Conservation (phyloP, 2,113 vertebrate species). For the Talpa occidentalis region DNA sequence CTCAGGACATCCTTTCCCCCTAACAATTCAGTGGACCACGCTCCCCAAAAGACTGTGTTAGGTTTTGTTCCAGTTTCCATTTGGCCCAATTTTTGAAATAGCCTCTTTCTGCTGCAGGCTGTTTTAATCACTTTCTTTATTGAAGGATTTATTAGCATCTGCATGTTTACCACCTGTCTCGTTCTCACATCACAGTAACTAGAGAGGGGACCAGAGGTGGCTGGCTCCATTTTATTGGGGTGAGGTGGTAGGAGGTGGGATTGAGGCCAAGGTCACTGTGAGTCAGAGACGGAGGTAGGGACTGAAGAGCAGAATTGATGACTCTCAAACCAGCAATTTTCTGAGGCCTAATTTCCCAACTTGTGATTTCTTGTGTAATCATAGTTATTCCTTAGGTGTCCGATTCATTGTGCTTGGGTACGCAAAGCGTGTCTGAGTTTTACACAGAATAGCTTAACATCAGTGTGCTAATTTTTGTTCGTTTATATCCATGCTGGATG, state of each 20-base stretch:
- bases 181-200: conserved; percentile 33
- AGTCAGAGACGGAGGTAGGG: conserved; percentile 65
- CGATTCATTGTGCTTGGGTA: conserved; percentile 58
- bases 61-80: conserved; percentile 32
- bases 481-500: neutral
- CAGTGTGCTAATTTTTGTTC: neutral
- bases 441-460: conserved; percentile 46
- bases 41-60: neutral
- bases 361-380: conserved; percentile 73
- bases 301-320: conserved; percentile 26
- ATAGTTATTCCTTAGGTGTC: conserved; percentile 60
- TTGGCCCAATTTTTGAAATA: conserved; percentile 57
- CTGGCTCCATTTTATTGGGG: conserved; percentile 58
- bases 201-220: conserved; percentile 29
- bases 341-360: conserved; percentile 44
- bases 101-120: neutral
- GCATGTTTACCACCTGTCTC: conserved; percentile 52
- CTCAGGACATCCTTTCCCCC: too few relatives aligned
- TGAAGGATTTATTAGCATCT: conserved; percentile 78
- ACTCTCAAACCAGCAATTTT: conserved; percentile 65
- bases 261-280: neutral
- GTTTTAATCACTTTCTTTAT: conserved; percentile 58
- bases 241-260: neutral
- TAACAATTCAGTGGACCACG: neutral
- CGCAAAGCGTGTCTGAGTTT: conserved; percentile 48